Conservation (phyloP, 2,113 vertebrate species). For the Cinclus cinclus region DNA sequence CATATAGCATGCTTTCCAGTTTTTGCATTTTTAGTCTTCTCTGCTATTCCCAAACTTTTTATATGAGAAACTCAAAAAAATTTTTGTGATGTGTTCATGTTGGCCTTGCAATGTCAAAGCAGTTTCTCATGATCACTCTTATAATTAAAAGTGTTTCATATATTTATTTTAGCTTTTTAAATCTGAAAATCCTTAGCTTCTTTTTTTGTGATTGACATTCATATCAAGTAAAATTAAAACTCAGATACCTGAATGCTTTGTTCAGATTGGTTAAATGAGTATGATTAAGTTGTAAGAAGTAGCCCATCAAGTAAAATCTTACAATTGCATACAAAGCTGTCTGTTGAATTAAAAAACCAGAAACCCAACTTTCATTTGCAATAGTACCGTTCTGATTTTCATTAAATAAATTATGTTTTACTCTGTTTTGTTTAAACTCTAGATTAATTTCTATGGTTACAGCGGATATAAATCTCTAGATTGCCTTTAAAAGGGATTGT, state of each 20-base stretch:
- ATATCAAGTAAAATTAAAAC: not conserved
- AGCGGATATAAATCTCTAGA: conserved; percentile 66
- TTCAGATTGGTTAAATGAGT: conserved; percentile 21
- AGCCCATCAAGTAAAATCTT: conserved; percentile 60
- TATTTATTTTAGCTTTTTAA: not conserved
- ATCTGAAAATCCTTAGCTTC: not conserved
- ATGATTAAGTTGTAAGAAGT: conserved; percentile 56
- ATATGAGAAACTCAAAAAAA: not conserved
- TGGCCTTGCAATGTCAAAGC: not conserved
- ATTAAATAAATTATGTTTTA: conserved; percentile 73
- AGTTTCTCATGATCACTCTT: not conserved
- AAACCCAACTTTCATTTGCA: conserved; percentile 54
- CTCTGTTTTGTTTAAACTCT: conserved; percentile 67
- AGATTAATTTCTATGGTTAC: conserved; percentile 78
- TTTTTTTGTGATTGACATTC: not conserved
- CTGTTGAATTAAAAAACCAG: conserved; percentile 31
- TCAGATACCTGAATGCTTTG: not conserved
- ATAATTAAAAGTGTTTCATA: not conserved
- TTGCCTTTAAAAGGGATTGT: conserved; percentile 70
- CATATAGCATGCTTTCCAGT: not conserved
- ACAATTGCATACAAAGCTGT: conserved; percentile 20
- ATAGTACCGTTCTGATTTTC: conserved; percentile 72
- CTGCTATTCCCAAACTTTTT: not conserved
- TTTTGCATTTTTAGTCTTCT: not conserved
- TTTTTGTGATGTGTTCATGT: not conserved